Conservation (phyloP, 2,113 vertebrate species). For the Sinocyclocheilus anophthalmus region DNA sequence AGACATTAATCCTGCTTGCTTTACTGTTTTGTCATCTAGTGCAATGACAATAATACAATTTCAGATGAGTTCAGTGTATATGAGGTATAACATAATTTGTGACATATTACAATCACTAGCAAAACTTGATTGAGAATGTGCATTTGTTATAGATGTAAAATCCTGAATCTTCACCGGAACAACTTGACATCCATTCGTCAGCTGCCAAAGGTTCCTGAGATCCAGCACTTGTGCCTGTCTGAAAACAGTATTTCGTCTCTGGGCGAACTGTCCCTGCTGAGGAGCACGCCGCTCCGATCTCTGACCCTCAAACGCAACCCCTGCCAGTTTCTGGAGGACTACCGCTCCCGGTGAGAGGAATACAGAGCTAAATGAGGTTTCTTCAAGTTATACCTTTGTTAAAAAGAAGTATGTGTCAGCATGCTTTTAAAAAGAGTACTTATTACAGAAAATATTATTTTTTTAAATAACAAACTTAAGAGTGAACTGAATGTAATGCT, state of each 20-base stretch:
- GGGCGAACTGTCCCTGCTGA: constrained; percentile 80
- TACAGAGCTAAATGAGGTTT: background rate
- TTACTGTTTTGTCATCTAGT: background rate
- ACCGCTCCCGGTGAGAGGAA: constrained; percentile 82
- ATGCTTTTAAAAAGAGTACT: too few relatives aligned
- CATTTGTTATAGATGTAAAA: constrained; percentile 81
- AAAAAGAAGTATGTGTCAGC: background rate
- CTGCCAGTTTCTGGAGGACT: constrained; percentile 88
- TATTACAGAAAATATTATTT: too few relatives aligned
- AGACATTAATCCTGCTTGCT: background rate
- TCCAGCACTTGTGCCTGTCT: constrained; percentile 87
- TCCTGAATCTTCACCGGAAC: constrained; percentile 89
- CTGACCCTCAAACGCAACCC: constrained; percentile 86
- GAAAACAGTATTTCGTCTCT: constrained; percentile 87
- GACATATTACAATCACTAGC: background rate
- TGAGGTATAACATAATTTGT: background rate
- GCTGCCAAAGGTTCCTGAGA: constrained; percentile 89
- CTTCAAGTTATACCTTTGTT: background rate
- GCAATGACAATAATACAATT: background rate
- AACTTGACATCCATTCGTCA: constrained; percentile 87
- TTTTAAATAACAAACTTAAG: background rate
- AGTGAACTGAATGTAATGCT: background rate
- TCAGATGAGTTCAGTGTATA: background rate
- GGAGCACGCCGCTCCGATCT: constrained; percentile 79
- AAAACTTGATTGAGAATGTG: background rate